A percentile compares a stretch with the other conserved stretches of the same genome.
Evolutionary conservation across 1,140 invertebrate species (phyloP).

Genomic region (Bilobella aurantiaca): DNA sequence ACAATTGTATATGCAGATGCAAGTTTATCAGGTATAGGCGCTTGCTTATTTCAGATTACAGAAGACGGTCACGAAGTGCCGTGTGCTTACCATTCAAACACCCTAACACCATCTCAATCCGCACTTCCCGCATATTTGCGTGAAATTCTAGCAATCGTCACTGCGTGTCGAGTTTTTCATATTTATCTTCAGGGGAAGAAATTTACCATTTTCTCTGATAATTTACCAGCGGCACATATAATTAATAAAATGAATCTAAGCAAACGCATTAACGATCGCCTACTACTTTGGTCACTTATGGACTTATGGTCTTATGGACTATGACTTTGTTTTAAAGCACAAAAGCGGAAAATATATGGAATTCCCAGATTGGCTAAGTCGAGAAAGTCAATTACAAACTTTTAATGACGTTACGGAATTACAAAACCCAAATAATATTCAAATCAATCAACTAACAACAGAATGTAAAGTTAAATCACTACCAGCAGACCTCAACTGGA

Average conservation of each 20-base stretch:
- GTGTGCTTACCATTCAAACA: not conserved
- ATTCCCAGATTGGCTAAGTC: not conserved
- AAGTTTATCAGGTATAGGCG: not conserved
- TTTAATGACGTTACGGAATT: not conserved
- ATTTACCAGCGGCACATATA: not conserved
- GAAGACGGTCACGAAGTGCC: not conserved
- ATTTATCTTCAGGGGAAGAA: not conserved
- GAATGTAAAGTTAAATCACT: not conserved
- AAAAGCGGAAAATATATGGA: not conserved
- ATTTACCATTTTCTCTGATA: not conserved
- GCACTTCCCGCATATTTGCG: not conserved
- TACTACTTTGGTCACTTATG: not conserved
- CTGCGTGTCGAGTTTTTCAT: not conserved
- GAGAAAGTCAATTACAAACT: not conserved
- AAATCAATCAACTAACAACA: not conserved
- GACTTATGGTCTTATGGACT: not conserved
- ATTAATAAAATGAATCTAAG: not conserved
- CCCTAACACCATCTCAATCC: not conserved
- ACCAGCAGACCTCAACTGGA: not conserved
- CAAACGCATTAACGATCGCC: not conserved
- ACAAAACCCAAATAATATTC: not conserved
- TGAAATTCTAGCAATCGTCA: slow-evolving; percentile 2
- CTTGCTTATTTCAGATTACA: not conserved
- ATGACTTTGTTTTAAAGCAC: not conserved
- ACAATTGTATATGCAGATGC: not conserved